Conservation (phyloP, 1,140 invertebrate genomes). For the Choristoneura fumiferana region DNA sequence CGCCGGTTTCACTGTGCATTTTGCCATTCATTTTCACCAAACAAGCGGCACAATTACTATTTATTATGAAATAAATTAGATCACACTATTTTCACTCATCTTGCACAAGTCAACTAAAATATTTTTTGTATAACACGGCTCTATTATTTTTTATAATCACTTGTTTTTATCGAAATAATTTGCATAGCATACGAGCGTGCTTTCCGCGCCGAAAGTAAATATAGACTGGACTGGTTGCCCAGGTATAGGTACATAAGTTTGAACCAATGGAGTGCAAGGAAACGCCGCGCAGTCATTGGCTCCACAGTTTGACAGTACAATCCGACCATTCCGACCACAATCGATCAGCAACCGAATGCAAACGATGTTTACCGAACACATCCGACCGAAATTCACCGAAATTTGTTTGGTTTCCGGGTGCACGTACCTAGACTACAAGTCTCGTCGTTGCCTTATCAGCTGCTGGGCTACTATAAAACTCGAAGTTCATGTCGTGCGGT, state of each 20-base stretch:
- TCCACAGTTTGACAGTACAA: constrained; percentile 29
- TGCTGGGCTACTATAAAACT: too few relatives aligned
- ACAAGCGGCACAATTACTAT: constrained; percentile 31
- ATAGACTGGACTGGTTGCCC: constrained; percentile 32
- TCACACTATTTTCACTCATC: constrained; percentile 29
- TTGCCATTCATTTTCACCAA: constrained; percentile 76
- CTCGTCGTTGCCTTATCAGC: too few relatives aligned
- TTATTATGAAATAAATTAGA: constrained; percentile 35
- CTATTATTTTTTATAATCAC: constrained; percentile 26
- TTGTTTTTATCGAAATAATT: constrained; percentile 36
- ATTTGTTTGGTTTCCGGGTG: neutral
- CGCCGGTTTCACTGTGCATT: constrained; percentile 70
- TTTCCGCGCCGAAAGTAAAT: constrained; percentile 22
- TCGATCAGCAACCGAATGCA: constrained; percentile 26
- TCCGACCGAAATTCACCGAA: too few relatives aligned
- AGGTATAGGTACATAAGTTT: neutral
- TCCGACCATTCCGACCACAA: constrained; percentile 22
- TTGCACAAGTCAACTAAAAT: constrained; percentile 23
- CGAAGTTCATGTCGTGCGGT: too few relatives aligned
- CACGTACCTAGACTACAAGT: neutral
- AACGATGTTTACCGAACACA: constrained; percentile 19
- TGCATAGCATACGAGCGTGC: constrained; percentile 28
- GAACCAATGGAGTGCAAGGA: constrained; percentile 7
- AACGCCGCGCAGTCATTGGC: constrained; percentile 26
- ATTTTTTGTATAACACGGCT: constrained; percentile 28